phyloP scores from a whole-genome alignment of 2,797 vertebrate species.

The Gymnopithys bicolor region DNA sequence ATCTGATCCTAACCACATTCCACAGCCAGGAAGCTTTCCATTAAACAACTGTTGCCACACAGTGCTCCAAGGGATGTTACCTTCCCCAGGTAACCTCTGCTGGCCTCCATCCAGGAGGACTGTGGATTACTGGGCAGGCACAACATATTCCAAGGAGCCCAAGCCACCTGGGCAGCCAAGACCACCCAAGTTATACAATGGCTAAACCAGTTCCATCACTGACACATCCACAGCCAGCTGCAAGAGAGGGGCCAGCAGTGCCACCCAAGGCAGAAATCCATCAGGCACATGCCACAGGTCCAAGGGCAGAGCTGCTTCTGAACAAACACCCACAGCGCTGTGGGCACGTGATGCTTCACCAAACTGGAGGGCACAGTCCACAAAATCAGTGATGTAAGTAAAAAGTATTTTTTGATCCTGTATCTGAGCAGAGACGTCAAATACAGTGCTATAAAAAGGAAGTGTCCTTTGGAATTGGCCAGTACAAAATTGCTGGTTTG shows the following conservation, averaged over 20 bases:
- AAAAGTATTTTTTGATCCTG: not conserved
- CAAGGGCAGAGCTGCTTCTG: not conserved
- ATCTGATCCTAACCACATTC: not conserved
- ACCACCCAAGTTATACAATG: accelerated
- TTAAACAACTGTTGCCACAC: not conserved
- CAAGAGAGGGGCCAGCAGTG: not conserved
- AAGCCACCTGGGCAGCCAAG: not conserved
- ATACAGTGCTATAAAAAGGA: not conserved
- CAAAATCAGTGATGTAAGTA: not conserved
- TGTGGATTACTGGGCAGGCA: not conserved
- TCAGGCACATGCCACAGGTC: not conserved
- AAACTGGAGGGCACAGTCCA: not conserved
- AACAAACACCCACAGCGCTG: not conserved
- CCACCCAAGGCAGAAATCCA: not conserved
- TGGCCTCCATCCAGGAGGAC: not conserved
- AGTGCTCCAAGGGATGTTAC: not conserved
- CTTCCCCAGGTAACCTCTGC: not conserved
- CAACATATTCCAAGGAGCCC: accelerated
- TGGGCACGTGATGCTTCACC: accelerated
- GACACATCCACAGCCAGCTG: not conserved
- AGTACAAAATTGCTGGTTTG: not conserved
- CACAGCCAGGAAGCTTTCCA: not conserved
- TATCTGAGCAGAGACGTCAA: not conserved
- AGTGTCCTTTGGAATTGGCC: not conserved
- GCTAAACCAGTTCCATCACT: not conserved